Conservation (phyloP, 2,113 vertebrate species). For the Okapia johnstoni region DNA sequence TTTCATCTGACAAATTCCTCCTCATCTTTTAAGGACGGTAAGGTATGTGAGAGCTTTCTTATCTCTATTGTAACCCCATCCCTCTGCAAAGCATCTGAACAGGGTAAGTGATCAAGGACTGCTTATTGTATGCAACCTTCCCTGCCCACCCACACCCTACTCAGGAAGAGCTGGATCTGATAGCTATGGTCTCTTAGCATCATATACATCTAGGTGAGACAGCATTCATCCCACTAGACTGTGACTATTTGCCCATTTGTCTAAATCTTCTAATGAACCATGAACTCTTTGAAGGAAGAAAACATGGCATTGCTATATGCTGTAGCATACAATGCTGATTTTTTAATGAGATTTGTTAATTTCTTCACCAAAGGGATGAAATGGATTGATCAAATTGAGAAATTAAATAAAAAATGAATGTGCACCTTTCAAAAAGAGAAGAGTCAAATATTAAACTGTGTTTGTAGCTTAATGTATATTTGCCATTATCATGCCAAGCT, state of each 20-base stretch:
- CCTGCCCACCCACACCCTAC: background rate
- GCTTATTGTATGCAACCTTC: background rate
- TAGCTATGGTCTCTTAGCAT: background rate
- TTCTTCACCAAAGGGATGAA: background rate
- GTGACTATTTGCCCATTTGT: background rate
- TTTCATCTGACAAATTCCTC: background rate
- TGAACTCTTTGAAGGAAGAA: background rate
- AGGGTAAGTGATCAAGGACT: background rate
- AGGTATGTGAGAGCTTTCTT: background rate
- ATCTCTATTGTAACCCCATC: background rate
- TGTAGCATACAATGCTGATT: background rate
- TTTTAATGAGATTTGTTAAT: background rate
- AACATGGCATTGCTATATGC: background rate
- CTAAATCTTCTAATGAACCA: conserved; percentile 19
- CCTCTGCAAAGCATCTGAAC: background rate
- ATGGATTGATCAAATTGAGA: background rate
- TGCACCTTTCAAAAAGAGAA: background rate
- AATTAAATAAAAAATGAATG: background rate
- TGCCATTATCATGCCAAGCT: background rate
- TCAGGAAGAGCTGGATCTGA: background rate
- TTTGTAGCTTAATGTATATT: background rate
- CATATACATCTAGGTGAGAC: background rate
- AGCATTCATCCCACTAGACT: background rate
- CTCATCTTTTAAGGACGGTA: background rate
- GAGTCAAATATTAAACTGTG: background rate